phyloP scores from a whole-genome alignment of 1,140 invertebrate species.

The Trigoniulus corallinus region DNA sequence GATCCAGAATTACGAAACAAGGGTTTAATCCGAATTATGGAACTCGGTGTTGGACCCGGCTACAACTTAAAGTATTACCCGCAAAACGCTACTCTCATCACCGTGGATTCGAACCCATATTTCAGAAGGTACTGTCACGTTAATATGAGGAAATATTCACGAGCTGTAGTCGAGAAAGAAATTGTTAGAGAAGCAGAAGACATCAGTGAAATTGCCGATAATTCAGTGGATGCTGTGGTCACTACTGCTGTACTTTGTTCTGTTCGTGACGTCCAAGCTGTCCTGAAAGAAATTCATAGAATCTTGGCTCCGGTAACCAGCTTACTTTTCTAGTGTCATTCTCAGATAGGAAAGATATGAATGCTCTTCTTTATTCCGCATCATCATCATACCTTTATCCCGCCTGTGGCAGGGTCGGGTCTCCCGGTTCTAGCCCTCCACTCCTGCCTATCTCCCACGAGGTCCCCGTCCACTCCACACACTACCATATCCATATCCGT shows the following conservation, averaged over 20 bases:
- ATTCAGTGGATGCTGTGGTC: slow-evolving; percentile 21
- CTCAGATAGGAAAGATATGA: no score
- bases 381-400: no score
- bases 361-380: no score
- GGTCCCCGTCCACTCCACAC: no score
- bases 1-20: neutral
- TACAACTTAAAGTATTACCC: slow-evolving; percentile 22
- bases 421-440: no score
- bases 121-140: slow-evolving; percentile 18
- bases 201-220: slow-evolving; percentile 14
- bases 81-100: slow-evolving; percentile 17
- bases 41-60: slow-evolving; percentile 18
- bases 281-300: slow-evolving; percentile 19
- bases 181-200: slow-evolving; percentile 17
- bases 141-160: slow-evolving; percentile 14
- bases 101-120: slow-evolving; percentile 19
- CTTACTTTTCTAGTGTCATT: no score
- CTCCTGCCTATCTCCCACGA: no score
- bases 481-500: no score
- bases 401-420: no score
- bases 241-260: slow-evolving; percentile 20
- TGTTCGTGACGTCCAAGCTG: slow-evolving; percentile 15
- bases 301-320: slow-evolving; percentile 22
- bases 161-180: slow-evolving; percentile 14
- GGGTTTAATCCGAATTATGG: slow-evolving; percentile 2